Evolutionary conservation across 2,888 invertebrate species (phyloP).

Genomic region (Gymnocheta viridis): DNA sequence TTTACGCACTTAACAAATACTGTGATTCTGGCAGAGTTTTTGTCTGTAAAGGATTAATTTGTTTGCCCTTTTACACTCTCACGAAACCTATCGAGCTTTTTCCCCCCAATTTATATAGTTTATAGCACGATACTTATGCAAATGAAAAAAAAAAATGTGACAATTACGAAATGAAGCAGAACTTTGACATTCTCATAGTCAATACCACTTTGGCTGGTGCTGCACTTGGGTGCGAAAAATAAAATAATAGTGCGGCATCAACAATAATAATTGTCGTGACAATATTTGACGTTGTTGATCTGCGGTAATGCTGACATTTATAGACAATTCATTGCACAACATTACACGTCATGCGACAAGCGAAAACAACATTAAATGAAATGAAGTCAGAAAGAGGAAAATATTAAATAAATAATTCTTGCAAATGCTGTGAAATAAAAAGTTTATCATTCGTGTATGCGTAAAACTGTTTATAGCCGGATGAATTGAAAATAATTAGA

Average conservation of each 20-base stretch:
- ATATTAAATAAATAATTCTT: conserved; percentile 49
- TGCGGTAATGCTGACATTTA: conserved; percentile 56
- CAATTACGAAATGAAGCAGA: conserved; percentile 19
- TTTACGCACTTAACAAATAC: neutral
- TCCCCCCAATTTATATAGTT: conserved; percentile 12
- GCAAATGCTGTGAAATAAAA: neutral
- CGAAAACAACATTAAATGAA: conserved; percentile 4
- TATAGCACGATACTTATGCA: conserved; percentile 47
- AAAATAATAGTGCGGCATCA: conserved; percentile 1
- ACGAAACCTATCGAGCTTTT: neutral
- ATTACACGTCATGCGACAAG: conserved; percentile 34
- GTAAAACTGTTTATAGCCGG: too few species aligned
- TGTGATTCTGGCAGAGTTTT: conserved; percentile 25
- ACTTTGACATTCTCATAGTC: conserved; percentile 27
- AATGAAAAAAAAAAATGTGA: conserved; percentile 51
- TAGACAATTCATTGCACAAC: conserved; percentile 54
- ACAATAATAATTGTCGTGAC: conserved; percentile 46
- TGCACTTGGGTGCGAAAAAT: neutral
- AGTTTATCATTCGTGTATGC: too few species aligned
- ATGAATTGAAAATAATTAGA: too few species aligned
- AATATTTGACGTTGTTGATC: conserved; percentile 48
- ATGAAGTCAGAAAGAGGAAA: neutral
- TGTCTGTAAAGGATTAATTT: conserved; percentile 62
- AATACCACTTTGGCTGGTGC: neutral
- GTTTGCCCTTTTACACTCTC: conserved; percentile 34